Evolutionary conservation across 2,113 vertebrate genomes (phyloP).

Genomic region (Mobula hypostoma): DNA sequence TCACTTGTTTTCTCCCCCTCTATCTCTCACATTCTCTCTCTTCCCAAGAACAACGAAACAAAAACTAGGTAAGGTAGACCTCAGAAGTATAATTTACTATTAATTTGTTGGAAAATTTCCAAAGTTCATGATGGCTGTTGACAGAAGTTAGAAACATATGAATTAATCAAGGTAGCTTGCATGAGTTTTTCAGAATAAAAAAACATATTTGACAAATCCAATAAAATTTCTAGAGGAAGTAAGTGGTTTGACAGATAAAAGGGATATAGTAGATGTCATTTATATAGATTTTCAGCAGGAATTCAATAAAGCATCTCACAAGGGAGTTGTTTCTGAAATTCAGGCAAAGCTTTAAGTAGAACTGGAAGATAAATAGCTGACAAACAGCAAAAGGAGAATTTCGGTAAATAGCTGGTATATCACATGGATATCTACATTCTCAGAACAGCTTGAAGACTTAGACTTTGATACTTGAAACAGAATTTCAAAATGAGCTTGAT

Average conservation of each 20-base stretch:
- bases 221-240: slow-evolving; percentile 8
- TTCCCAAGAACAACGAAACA: background rate
- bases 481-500: background rate
- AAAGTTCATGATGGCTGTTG: background rate
- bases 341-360: background rate
- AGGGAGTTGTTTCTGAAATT: slow-evolving; percentile 9
- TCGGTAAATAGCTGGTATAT: background rate
- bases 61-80: background rate
- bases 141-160: background rate
- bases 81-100: background rate
- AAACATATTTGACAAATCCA: slow-evolving; percentile 14
- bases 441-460: background rate
- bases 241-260: background rate
- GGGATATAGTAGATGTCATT: background rate
- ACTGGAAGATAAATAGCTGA: background rate
- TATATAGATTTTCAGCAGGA: slow-evolving; percentile 9
- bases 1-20: no score
- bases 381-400: background rate
- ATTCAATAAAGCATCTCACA: background rate
- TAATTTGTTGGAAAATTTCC: background rate
- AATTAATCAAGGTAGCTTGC: background rate
- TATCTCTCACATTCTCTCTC: no score
- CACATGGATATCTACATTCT: background rate
- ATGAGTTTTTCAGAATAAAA: background rate
- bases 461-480: background rate